Conservation (phyloP, 2,888 invertebrate species). For the Aphidius colemani region DNA sequence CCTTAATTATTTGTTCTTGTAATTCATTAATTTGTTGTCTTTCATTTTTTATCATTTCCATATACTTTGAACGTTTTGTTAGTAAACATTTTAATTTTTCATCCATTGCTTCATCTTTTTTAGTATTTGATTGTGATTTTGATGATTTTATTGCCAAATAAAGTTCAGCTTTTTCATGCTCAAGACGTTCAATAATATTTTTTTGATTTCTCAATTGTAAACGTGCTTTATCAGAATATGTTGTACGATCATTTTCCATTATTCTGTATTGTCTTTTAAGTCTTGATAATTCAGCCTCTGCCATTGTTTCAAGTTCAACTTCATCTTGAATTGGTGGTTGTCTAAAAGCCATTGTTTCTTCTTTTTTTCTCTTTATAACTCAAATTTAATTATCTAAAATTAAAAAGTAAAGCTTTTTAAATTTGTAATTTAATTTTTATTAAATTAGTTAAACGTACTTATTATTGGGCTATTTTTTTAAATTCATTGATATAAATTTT, state of each 20-base stretch:
- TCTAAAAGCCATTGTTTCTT: slow-evolving; percentile 46
- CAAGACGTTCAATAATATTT: slow-evolving; percentile 67
- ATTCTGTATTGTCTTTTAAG: slow-evolving; percentile 81
- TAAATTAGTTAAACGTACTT: no score
- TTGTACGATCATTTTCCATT: slow-evolving; percentile 79
- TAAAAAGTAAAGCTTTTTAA: background rate
- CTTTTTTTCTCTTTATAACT: no score
- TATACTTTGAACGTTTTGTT: slow-evolving; percentile 64
- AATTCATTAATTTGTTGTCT: slow-evolving; percentile 63
- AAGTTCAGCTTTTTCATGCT: slow-evolving; percentile 68
- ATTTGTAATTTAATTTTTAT: background rate
- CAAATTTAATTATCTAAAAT: slow-evolving; percentile 15
- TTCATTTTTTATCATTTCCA: slow-evolving; percentile 62
- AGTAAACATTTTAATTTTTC: slow-evolving; percentile 64
- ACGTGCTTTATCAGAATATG: slow-evolving; percentile 73
- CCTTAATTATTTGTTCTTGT: slow-evolving; percentile 64
- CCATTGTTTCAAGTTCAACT: slow-evolving; percentile 76
- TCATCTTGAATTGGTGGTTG: slow-evolving; percentile 65
- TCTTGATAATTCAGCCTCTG: slow-evolving; percentile 77
- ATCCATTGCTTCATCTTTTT: slow-evolving; percentile 63
- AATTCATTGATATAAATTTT: no score
- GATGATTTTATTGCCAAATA: slow-evolving; percentile 66
- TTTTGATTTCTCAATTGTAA: slow-evolving; percentile 69
- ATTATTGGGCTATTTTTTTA: no score
- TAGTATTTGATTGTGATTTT: slow-evolving; percentile 65